Percentiles rank a stretch among this genome's conserved stretches.
These are phyloP conservation scores for Netelia fuscicornis DNA, from an alignment of 2,888 invertebrate genomes.

Conservation along the genomic window DNA sequence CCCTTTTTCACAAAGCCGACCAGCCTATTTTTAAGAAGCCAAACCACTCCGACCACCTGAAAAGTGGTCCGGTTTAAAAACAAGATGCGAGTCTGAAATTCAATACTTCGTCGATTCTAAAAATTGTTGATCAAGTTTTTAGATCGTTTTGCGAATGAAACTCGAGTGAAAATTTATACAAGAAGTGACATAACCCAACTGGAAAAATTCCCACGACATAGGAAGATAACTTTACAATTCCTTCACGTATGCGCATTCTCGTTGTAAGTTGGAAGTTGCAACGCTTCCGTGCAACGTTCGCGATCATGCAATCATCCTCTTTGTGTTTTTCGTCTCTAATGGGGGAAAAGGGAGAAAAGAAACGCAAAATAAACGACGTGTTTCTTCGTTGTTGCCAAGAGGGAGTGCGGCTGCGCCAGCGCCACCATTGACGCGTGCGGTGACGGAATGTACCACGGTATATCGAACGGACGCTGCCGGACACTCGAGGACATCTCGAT, in stretches of 20 bases:
- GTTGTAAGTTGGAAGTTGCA: conserved; percentile 36
- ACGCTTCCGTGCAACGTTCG: conserved; percentile 76
- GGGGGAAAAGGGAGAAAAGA: neutral
- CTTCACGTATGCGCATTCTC: conserved; percentile 65
- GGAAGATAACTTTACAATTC: conserved; percentile 77
- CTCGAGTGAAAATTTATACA: no score
- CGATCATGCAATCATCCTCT: conserved; percentile 74
- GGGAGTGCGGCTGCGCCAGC: neutral
- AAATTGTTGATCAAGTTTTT: no score
- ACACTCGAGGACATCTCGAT: conserved; percentile 41
- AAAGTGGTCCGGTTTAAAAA: no score
- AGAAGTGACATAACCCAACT: neutral
- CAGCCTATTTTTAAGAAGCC: neutral
- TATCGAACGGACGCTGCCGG: neutral
- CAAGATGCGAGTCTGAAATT: no score
- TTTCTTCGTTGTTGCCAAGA: neutral
- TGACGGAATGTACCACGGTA: conserved; percentile 6
- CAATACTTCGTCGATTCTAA: no score
- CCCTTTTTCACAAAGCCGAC: neutral
- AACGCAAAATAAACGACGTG: conserved; percentile 3
- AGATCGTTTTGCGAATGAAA: no score
- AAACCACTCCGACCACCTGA: neutral
- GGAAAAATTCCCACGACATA: conserved; percentile 61
- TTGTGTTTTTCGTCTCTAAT: conserved; percentile 41
- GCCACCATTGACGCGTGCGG: neutral